These are phyloP conservation scores for Aurelia coerulea DNA, from an alignment of 30 jellyfish, hydroid and myxozoan species.

Conservation along the genomic window DNA sequence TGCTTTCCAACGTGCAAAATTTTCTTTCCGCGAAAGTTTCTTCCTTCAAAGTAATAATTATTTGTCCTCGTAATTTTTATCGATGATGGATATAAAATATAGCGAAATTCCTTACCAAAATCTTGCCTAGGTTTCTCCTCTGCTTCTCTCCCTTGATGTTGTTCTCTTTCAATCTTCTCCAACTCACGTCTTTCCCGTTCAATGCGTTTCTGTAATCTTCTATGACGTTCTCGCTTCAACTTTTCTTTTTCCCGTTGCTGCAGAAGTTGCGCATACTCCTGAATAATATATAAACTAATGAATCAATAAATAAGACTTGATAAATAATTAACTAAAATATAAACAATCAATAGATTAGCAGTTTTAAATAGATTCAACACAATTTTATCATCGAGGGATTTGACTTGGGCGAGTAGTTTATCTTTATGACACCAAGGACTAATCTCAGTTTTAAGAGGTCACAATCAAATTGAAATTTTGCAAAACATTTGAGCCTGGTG, in stretches of 20 bases:
- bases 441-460: too few species aligned
- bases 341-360: background rate
- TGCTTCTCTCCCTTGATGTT: background rate
- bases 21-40: too few species aligned
- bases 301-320: background rate
- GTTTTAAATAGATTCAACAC: background rate
- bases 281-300: background rate
- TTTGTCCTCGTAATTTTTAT: too few species aligned
- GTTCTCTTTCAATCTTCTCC: conserved; percentile 44
- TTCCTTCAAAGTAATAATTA: too few species aligned
- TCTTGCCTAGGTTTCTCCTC: background rate
- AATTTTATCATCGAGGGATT: too few species aligned
- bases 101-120: background rate
- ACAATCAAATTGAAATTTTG: too few species aligned
- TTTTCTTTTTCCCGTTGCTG: conserved; percentile 81
- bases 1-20: too few species aligned
- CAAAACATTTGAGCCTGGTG: too few species aligned
- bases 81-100: background rate
- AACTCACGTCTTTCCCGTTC: conserved; percentile 53
- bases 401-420: too few species aligned
- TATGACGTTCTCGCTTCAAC: conserved; percentile 60
- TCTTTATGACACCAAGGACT: too few species aligned
- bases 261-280: conserved; percentile 92
- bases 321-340: background rate
- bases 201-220: conserved; percentile 54